Conservation (phyloP, 2,113 vertebrate genomes). For the Oxyura jamaicensis region DNA sequence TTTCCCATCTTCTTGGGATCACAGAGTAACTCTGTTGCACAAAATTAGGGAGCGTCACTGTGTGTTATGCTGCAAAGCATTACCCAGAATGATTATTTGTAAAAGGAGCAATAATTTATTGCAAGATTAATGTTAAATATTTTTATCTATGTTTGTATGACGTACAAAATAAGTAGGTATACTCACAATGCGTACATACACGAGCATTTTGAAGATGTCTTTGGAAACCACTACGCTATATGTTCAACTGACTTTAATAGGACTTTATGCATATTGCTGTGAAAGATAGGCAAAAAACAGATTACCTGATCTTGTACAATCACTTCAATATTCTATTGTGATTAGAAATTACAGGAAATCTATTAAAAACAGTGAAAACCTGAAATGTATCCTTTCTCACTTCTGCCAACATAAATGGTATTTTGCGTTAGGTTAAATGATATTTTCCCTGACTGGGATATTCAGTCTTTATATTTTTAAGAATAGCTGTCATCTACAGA, state of each 20-base stretch:
- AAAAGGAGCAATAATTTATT: background rate
- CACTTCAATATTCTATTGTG: background rate
- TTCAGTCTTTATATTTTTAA: background rate
- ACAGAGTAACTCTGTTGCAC: background rate
- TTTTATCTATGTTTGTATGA: background rate
- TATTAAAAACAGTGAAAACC: background rate
- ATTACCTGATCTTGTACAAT: background rate
- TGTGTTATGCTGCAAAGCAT: background rate
- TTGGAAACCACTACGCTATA: background rate
- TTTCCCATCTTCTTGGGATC: background rate
- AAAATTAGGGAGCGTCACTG: background rate
- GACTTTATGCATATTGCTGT: background rate
- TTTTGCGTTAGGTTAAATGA: background rate
- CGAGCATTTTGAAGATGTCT: background rate
- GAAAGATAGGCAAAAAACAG: background rate
- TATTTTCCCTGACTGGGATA: background rate
- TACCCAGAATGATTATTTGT: background rate
- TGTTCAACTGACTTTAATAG: background rate
- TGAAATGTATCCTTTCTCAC: background rate
- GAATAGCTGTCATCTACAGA: background rate
- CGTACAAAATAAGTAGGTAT: background rate
- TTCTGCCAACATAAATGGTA: background rate
- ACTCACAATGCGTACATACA: background rate
- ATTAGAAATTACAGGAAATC: constrained; percentile 1
- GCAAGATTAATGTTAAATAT: background rate